Conservation (phyloP, 53 echinoderm and acorn worm genomes). For the Temnopleurus reevesii region DNA sequence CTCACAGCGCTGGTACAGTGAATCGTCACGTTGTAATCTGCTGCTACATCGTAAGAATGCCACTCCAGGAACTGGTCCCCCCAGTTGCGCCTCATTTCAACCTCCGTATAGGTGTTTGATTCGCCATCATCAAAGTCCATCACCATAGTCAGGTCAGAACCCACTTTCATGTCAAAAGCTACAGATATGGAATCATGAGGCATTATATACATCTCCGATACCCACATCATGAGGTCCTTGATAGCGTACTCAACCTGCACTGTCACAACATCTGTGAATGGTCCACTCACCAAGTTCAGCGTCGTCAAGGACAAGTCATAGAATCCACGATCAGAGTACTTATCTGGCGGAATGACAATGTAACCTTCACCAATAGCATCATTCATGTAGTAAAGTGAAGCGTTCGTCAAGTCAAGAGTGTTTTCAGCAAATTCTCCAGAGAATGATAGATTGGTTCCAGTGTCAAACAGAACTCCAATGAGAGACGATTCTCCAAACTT, state of each 20-base stretch:
- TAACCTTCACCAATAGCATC: constrained; percentile 73
- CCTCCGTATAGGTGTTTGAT: constrained; percentile 27
- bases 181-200: constrained; percentile 73
- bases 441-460: constrained; percentile 76
- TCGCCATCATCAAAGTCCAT: constrained; percentile 81
- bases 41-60: constrained; percentile 70
- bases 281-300: constrained; percentile 87
- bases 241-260: constrained; percentile 83
- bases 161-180: constrained; percentile 80
- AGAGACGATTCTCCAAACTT: constrained; percentile 71
- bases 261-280: constrained; percentile 64
- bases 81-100: constrained; percentile 68
- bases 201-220: constrained; percentile 80
- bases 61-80: constrained; percentile 73
- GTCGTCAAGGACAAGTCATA: constrained; percentile 74
- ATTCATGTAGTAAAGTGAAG: constrained; percentile 63
- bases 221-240: constrained; percentile 78
- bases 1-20: constrained; percentile 78
- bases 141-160: constrained; percentile 78
- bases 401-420: constrained; percentile 59
- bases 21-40: constrained; percentile 81
- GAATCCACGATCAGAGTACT: constrained; percentile 79
- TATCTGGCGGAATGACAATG: constrained; percentile 70
- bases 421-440: constrained; percentile 64
- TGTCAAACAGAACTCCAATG: constrained; percentile 75